Evolutionary conservation across 2,797 vertebrate genomes (phyloP), one percentile per base, ranked within the genome.

Genomic region (Sphenodon punctatus): DNA sequence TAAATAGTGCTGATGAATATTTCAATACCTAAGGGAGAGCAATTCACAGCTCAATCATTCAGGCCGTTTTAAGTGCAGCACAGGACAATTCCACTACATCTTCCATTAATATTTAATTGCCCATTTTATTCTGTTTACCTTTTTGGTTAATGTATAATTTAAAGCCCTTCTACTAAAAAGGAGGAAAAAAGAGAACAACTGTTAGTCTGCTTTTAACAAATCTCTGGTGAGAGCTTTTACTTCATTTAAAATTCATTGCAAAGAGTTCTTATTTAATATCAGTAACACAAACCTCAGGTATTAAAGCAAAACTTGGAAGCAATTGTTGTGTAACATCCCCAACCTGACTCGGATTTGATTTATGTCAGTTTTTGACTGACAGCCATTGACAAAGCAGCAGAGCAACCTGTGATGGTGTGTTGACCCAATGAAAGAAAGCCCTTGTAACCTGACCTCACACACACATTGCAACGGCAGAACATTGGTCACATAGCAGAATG

Each of bases 51-150:
- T 96, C 95, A 96, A 95, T 96, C 96, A 96, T 95, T 95, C 90
- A 86, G 93, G 93, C 93, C 95, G 87, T 95, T 97, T 97, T 96
- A 97, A 96, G 95, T 95, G 95, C 95, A 95, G 92, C 93, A 89
- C 83, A 96, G 94, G 95, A 97, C 95, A 97, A 97, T 97, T 96
- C 94, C 95, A 95, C 95, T 96, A 96, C 96, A 96, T 96, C 94
- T 95, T 93, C 92, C 93, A 96, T 97, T 95, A 96, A 97, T 97
- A 96, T 96, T 97, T 96, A 95, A 97, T 96, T 93, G 89, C 88
- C 94, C 90, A 95, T 96, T 97, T 97, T 97, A 97, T 97, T 96
- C 95, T 97, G 95, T 96, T 96, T 96, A 96, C 96, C 93, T 96
- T 96, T 96, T 95, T 91, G 86, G 94, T 96, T 96, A 96, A 96